phyloP scores from a whole-genome alignment of 1,140 invertebrate genomes.

The Platyscapa corneri region DNA sequence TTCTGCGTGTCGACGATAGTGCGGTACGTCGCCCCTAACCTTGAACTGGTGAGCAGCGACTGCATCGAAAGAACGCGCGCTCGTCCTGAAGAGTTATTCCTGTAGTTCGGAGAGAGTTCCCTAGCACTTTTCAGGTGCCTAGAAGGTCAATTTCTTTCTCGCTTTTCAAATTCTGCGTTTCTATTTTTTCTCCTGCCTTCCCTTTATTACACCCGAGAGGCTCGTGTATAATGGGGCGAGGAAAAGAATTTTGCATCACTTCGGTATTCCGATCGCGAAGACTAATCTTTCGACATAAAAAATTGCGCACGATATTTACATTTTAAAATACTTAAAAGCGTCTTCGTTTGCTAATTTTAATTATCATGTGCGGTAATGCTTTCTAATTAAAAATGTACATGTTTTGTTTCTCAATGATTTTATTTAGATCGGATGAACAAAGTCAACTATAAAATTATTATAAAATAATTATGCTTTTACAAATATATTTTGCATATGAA shows the following conservation, averaged over 20 bases:
- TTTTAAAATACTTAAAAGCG: background rate
- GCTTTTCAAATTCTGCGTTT: background rate
- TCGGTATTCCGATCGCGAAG: background rate
- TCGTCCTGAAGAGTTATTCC: conserved; percentile 45
- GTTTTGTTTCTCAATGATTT: background rate
- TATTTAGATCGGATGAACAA: too few species aligned
- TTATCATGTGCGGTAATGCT: too few species aligned
- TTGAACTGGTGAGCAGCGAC: conserved; percentile 66
- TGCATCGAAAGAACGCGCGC: background rate
- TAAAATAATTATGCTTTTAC: too few species aligned
- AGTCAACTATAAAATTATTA: too few species aligned
- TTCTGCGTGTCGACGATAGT: conserved; percentile 54
- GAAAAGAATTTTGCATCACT: background rate
- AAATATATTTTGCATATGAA: too few species aligned
- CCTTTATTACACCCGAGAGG: background rate
- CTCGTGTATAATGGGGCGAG: background rate
- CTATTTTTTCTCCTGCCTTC: background rate
- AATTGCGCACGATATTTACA: background rate
- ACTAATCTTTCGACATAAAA: background rate
- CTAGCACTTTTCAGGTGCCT: conserved; percentile 24
- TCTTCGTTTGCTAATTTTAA: too few species aligned
- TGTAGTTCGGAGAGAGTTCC: background rate
- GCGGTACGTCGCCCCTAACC: conserved; percentile 64
- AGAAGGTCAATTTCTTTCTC: conserved; percentile 15
- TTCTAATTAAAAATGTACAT: too few species aligned